Conservation (phyloP, 2,113 vertebrate species). For the Chelonoidis abingdonii region DNA sequence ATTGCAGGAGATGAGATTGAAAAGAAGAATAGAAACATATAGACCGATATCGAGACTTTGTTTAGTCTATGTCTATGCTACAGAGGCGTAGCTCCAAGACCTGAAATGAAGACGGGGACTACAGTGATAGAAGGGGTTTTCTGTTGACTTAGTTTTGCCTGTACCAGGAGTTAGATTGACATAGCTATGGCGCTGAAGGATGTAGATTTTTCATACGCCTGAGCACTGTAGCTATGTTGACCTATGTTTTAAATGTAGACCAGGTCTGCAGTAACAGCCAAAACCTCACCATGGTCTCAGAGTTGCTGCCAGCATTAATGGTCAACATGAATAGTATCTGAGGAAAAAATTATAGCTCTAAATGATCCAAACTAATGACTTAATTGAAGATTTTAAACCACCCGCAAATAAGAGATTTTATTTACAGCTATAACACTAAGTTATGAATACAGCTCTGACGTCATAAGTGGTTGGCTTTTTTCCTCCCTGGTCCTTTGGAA, state of each 20-base stretch:
- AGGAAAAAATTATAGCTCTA: background rate
- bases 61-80: background rate
- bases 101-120: background rate
- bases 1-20: background rate
- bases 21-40: background rate
- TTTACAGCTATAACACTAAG: background rate
- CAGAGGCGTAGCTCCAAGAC: background rate
- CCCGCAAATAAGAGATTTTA: accelerated
- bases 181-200: background rate
- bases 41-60: background rate
- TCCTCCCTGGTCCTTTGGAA: background rate
- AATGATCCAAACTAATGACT: background rate
- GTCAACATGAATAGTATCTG: background rate
- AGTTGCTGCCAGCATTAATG: background rate
- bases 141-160: background rate
- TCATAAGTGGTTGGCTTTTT: background rate
- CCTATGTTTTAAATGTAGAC: background rate
- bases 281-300: accelerated
- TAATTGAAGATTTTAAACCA: background rate
- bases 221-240: background rate
- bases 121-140: background rate
- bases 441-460: background rate
- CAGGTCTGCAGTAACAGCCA: background rate
- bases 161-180: background rate
- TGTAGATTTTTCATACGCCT: background rate